Percentiles rank a stretch among this genome's conserved stretches.
Conservation (phyloP, 23 tunicate species). For the Clavelina lepadiformis region DNA sequence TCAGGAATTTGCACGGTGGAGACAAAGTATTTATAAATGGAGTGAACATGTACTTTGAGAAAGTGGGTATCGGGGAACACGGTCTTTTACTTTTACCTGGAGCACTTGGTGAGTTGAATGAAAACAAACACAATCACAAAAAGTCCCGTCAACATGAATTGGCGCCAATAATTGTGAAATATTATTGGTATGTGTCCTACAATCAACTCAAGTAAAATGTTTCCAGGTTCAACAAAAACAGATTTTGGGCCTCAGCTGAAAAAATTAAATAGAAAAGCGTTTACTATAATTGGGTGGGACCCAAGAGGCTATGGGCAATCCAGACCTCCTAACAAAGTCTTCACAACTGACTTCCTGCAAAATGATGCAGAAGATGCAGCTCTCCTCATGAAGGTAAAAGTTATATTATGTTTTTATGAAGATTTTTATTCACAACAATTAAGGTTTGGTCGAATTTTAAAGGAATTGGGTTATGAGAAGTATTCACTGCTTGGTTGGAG, state of each 20-base stretch:
- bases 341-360: constrained; percentile 42
- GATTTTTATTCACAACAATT: not conserved
- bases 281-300: constrained; percentile 63
- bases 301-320: constrained; percentile 85
- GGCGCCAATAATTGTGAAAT: too few species aligned
- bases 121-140: too few species aligned
- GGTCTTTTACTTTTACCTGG: constrained; percentile 68
- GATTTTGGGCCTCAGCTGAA: constrained; percentile 75
- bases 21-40: constrained; percentile 32
- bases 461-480: constrained; percentile 36
- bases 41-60: constrained; percentile 35
- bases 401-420: not conserved
- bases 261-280: constrained; percentile 47
- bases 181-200: too few species aligned
- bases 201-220: too few species aligned
- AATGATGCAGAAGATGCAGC: constrained; percentile 85
- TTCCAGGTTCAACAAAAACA: constrained; percentile 50
- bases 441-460: too few species aligned
- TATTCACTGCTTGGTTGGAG: constrained; percentile 95
- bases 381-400: constrained; percentile 50
- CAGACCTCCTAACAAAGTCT: constrained; percentile 63
- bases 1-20: too few species aligned
- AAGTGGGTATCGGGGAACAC: constrained; percentile 53
- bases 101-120: constrained; percentile 32
- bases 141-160: too few species aligned